These are phyloP conservation scores for Scelioninae gen. 1 DNA, from an alignment of 2,888 invertebrate species.

Conservation along the genomic window DNA sequence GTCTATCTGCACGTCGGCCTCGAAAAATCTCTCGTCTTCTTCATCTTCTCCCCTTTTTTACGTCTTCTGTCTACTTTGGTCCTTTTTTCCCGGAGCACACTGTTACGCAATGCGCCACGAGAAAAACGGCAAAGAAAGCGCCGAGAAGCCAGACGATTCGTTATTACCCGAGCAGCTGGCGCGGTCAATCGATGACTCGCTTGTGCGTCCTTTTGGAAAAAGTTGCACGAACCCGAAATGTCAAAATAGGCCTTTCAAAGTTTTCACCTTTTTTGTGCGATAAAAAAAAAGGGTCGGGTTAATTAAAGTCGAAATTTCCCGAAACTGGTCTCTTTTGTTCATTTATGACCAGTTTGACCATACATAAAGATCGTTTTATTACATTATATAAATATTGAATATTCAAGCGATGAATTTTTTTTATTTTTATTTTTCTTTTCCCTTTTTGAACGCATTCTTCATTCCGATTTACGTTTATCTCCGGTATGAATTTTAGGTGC, in stretches of 20 bases:
- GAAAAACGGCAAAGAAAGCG: slow-evolving; percentile 70
- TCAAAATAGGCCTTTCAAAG: slow-evolving; percentile 29
- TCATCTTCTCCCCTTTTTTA: slow-evolving; percentile 50
- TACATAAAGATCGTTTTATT: too few relatives aligned
- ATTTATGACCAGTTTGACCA: too few relatives aligned
- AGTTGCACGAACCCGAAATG: slow-evolving; percentile 44
- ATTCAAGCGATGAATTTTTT: too few relatives aligned
- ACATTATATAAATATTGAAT: too few relatives aligned
- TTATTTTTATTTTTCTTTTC: too few relatives aligned
- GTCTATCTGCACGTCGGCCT: slow-evolving; percentile 59
- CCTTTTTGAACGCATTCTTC: too few relatives aligned
- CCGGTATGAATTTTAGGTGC: too few relatives aligned
- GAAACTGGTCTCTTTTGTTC: too few relatives aligned
- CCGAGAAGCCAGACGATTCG: too few relatives aligned
- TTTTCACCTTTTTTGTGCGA: slow-evolving; percentile 26
- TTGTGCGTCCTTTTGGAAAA: slow-evolving; percentile 50
- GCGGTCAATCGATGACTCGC: slow-evolving; percentile 66
- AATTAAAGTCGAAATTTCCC: background rate
- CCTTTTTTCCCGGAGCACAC: slow-evolving; percentile 59
- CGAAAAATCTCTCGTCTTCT: slow-evolving; percentile 57
- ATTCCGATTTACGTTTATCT: too few relatives aligned
- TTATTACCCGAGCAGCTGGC: slow-evolving; percentile 62
- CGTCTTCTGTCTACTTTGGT: slow-evolving; percentile 39
- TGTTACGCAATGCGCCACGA: slow-evolving; percentile 72
- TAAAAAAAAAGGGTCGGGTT: slow-evolving; percentile 15